Base-by-base conservation (phyloP, 2,113 vertebrate genomes). In the Oryzias javanicus region DNA sequence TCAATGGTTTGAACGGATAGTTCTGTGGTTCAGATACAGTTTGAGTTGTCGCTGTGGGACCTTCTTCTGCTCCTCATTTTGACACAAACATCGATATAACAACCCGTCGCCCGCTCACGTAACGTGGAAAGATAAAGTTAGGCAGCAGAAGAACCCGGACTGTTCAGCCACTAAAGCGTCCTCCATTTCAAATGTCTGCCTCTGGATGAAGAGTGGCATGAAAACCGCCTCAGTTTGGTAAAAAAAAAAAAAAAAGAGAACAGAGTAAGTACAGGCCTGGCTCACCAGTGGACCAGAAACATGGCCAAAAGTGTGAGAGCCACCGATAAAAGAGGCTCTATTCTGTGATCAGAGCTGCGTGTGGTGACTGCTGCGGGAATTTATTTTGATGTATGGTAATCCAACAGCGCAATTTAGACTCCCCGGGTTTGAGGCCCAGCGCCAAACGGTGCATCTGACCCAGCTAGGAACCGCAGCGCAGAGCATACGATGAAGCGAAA, bases 321-420 rank as follows among this genome's bases (percentile, higher is more conserved):
- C 58, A 74, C 78, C 77, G 85, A 84, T 85, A 73, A 84, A 86
- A 86, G 82, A 82, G 64, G 74, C 77, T 82, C 76, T 64, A 67
- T 79, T 67, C 84, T 87, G 81, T 84, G 89, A 89, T 88, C 81
- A 73, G 72, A 80, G 73, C 74, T 70, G 72, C 24, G 59, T 86
- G 89, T 52, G 88, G 89, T 55, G 72, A 46, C 60, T 53, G 42
- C 78, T 66, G 76, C 85, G 82, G 80, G 80, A 84, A 83, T 74
- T 81, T 83, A 84, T 85, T 90, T 87, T 88, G 73, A 88, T 84
- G 72, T 89, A 83, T 78, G 78, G 76, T 79, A 78, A 86, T 86
- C 74, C 83, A 86, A 84, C 86, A 76, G 82, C 74, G 76, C 91
- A 80, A 80, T 90, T 90, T 88, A 74, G 75, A 86, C 72, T 72